Evolutionary conservation across 2,797 vertebrate species (phyloP).

Genomic region (Aotus griseimembra): DNA sequence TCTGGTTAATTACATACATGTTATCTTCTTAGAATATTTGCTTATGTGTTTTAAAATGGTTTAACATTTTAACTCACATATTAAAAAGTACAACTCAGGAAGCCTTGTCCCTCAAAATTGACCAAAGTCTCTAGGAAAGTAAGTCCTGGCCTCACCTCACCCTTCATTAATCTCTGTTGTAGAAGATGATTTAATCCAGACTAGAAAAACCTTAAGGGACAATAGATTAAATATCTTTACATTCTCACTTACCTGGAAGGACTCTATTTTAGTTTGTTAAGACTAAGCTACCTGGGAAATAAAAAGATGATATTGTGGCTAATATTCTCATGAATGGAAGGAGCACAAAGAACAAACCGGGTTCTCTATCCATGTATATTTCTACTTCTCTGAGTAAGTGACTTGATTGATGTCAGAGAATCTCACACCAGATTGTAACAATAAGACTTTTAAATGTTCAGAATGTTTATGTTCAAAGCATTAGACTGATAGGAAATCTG

Average conservation of each 20-base stretch:
- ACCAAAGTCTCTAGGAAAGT: not conserved
- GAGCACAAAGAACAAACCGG: accelerated
- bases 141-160: not conserved
- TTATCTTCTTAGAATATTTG: not conserved
- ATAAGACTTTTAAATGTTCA: not conserved
- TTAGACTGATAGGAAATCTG: not conserved
- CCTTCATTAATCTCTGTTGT: no score
- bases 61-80: not conserved
- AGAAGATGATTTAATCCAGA: no score
- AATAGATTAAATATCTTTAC: not conserved
- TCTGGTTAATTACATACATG: not conserved
- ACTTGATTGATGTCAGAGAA: not conserved
- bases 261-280: not conserved
- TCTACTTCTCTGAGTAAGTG: not conserved
- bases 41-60: not conserved
- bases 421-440: not conserved
- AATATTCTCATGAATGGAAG: not conserved
- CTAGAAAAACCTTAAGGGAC: not conserved
- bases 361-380: not conserved
- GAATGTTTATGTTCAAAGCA: not conserved
- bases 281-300: not conserved
- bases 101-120: not conserved
- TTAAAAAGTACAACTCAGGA: not conserved
- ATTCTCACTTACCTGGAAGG: not conserved
- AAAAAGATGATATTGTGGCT: not conserved